These are phyloP conservation scores for Catocala sponsa DNA, from an alignment of 2,888 invertebrate genomes.

Conservation along the genomic window DNA sequence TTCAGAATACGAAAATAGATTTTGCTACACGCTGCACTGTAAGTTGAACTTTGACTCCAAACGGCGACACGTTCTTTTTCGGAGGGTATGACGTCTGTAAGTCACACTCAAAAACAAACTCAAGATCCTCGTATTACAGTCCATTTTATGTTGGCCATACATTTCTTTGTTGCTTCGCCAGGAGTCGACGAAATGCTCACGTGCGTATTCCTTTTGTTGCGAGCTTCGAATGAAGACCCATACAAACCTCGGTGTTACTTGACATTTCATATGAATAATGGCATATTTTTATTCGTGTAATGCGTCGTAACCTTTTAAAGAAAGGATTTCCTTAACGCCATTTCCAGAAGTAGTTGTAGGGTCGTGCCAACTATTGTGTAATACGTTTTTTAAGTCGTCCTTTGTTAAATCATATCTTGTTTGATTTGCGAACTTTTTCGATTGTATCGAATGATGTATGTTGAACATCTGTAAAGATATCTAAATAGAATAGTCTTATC, in stretches of 20 bases:
- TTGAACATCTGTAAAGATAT: no score
- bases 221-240: constrained; percentile 52
- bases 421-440: not conserved
- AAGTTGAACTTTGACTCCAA: constrained; percentile 77
- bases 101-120: constrained; percentile 48
- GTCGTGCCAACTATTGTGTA: constrained; percentile 41
- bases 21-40: constrained; percentile 57
- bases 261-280: constrained; percentile 68
- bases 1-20: constrained; percentile 42
- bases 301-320: constrained; percentile 55
- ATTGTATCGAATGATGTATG: not conserved
- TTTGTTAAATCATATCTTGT: constrained; percentile 9
- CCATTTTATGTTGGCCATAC: constrained; percentile 41
- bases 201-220: constrained; percentile 74
- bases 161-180: constrained; percentile 60
- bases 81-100: constrained; percentile 46
- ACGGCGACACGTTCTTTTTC: constrained; percentile 64
- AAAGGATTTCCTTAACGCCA: constrained; percentile 56
- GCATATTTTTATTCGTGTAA: constrained; percentile 57
- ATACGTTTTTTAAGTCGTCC: constrained; percentile 22
- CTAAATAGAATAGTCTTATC: no score
- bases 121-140: constrained; percentile 46
- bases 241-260: constrained; percentile 56
- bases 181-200: constrained; percentile 68
- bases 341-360: constrained; percentile 44